Base-by-base conservation (phyloP, 2,797 vertebrate genomes). In the Sandelia bainsii region DNA sequence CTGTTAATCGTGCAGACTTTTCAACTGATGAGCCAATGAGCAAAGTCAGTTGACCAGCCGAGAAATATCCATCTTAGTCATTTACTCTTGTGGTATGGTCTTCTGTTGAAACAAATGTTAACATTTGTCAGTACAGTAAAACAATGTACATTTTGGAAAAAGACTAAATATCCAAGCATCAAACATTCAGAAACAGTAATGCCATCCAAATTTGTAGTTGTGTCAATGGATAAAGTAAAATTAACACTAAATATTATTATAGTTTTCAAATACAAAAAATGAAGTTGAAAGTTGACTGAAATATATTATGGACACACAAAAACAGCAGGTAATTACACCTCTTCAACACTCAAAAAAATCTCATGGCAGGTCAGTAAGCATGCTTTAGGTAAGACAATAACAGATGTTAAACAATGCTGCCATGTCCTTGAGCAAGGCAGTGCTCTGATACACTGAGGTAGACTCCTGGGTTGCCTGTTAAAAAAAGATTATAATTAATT, bases 391-490 rank as follows among this genome's bases (percentile, higher is more conserved):
- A 4, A 67, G 9, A 22, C 52, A 54, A 1, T 13, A 51, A 65
- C 76, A 85, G 88, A 72, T 81, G 80, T 54, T 57, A 23, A 34
- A 27, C 52, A 13, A 52, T 44, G 58, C 75, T 65, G 68, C 71
- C 80, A 62, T 77, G 78, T 84, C 87, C 85, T 87, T 80, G 79
- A 88, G 89, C 87, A 86, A 85, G 81, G 79, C 88, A 85, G 65
- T 0, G 44, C 75, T 77, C 61, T 59, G 68, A 22, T 20, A 22
- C 23, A 8, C 27, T 34, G 16, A 50, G n/a, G 50, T n/a, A 29
- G 27, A 65, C 46, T 63, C 34, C 49, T 46, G 44, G 46, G 74
- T 40, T 77, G 20, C 69, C 51, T 48, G 65, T 73, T 46, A 74
- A 68, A 61, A 62, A 61, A 63, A 23, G 39, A 79, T 51, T 19